Evolutionary conservation across 2,797 vertebrate species (phyloP).

Genomic region (Arctocebus calabarensis): DNA sequence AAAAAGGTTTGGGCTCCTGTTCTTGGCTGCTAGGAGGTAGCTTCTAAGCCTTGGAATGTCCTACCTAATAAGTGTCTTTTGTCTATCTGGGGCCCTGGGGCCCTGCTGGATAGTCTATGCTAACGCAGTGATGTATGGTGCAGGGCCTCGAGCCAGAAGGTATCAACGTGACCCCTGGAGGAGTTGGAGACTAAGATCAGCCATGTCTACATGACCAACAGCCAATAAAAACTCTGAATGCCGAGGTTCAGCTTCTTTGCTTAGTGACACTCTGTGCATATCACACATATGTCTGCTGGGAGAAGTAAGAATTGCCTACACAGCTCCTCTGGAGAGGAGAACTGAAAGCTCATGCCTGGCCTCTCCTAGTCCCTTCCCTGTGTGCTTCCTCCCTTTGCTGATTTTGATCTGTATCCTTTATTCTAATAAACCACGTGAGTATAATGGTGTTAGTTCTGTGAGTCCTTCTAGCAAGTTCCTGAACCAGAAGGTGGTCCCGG

Average conservation of each 20-base stretch:
- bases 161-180: neutral
- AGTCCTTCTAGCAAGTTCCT: neutral
- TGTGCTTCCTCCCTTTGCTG: neutral
- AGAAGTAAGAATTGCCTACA: neutral
- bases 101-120: neutral
- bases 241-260: neutral
- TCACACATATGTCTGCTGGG: neutral
- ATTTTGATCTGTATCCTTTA: neutral
- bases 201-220: neutral
- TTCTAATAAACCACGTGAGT: rapidly evolving
- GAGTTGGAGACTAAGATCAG: neutral
- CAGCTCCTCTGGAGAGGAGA: rapidly evolving
- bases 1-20: neutral
- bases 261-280: neutral
- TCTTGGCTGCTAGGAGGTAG: neutral
- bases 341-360: neutral
- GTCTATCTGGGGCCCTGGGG: neutral
- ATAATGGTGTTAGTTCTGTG: neutral
- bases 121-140: neutral
- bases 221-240: neutral
- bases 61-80: neutral
- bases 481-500: neutral
- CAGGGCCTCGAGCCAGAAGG: neutral
- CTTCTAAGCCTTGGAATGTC: neutral
- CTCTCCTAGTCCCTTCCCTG: neutral